Conservation (phyloP, 2,888 invertebrate genomes). For the Gryllus longicercus region DNA sequence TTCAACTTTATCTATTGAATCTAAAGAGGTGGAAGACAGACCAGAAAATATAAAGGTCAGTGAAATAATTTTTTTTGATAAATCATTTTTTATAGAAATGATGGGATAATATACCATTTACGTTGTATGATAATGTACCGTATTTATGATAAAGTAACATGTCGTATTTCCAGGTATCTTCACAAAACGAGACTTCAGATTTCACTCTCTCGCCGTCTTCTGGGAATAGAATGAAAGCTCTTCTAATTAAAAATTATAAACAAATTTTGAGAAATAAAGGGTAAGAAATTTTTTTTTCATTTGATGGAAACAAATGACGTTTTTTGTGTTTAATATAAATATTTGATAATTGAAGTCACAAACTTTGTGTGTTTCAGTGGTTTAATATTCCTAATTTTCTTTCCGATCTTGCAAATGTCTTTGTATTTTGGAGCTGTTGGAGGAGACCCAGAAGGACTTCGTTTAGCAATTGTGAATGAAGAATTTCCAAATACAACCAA, state of each 20-base stretch:
- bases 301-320: conserved; percentile 38
- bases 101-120: no score
- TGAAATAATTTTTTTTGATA: no score
- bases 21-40: no score
- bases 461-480: conserved; percentile 74
- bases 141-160: no score
- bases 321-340: not conserved
- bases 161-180: not conserved
- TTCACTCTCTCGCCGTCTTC: conserved; percentile 18
- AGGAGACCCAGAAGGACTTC: conserved; percentile 67
- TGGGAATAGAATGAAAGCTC: conserved; percentile 52
- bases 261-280: conserved; percentile 69
- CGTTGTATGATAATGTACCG: no score
- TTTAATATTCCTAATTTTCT: conserved; percentile 72
- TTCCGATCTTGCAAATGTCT: conserved; percentile 76
- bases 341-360: not conserved
- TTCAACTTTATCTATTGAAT: no score
- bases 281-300: conserved; percentile 49
- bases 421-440: conserved; percentile 80
- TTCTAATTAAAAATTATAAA: conserved; percentile 66
- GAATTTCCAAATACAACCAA: conserved; percentile 54
- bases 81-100: no score
- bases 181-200: not conserved
- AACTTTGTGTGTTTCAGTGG: conserved; percentile 57
- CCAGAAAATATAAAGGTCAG: no score